Percentiles rank a stretch among this genome's conserved stretches.
Conservation (phyloP, 2,113 vertebrate species). For the Bubo scandiacus region DNA sequence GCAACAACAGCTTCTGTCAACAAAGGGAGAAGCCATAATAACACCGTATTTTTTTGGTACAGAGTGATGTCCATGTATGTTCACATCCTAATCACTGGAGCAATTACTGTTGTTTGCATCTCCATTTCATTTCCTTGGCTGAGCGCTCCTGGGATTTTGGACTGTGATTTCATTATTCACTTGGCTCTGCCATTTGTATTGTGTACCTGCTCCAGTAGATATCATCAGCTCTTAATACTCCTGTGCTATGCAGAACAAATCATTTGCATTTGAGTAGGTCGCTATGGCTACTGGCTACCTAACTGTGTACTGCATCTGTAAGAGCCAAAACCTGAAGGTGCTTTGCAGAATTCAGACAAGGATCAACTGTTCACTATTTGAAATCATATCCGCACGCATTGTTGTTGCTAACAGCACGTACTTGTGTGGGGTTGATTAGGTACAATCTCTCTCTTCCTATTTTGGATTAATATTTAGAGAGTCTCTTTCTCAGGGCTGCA, state of each 20-base stretch:
- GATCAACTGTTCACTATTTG: neutral
- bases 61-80: neutral
- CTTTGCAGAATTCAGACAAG: constrained; percentile 36
- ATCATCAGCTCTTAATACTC: constrained; percentile 7
- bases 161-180: neutral
- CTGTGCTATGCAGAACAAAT: constrained; percentile 2
- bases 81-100: neutral
- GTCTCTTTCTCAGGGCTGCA: neutral
- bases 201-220: constrained; percentile 21
- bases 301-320: neutral
- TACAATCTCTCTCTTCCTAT: neutral
- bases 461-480: constrained; percentile 5
- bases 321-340: constrained; percentile 12
- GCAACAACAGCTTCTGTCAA: neutral
- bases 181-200: neutral
- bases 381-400: neutral
- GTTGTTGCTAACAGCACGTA: neutral
- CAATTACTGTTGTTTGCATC: neutral
- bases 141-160: constrained; percentile 7
- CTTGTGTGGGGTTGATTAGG: neutral
- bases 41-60: neutral
- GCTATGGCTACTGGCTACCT: constrained; percentile 48
- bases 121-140: constrained; percentile 12
- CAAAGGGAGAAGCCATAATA: neutral
- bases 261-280: constrained; percentile 38